Evolutionary conservation across 2,888 invertebrate genomes (phyloP).

Genomic region (Cheilosia impressa): DNA sequence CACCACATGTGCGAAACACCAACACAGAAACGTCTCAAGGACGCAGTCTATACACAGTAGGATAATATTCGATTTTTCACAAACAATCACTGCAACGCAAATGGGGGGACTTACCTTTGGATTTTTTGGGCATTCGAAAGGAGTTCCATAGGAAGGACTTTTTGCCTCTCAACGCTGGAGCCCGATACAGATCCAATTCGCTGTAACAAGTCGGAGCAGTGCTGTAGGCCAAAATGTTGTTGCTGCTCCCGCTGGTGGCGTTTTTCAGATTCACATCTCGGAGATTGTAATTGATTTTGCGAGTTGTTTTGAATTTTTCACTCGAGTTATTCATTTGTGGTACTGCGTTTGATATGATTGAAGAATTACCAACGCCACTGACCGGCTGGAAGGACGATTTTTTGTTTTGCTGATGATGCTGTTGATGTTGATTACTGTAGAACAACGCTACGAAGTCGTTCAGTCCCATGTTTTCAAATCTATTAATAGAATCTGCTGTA

Average conservation of each 20-base stretch:
- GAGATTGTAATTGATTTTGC: conserved; percentile 79
- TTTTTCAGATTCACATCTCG: conserved; percentile 79
- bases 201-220: conserved; percentile 77
- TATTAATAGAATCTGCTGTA: conserved; percentile 66
- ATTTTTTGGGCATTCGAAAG: conserved; percentile 82
- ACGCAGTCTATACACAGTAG: conserved; percentile 16
- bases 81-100: neutral
- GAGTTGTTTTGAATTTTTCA: conserved; percentile 67
- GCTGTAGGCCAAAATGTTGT: conserved; percentile 51
- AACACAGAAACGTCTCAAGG: conserved; percentile 53
- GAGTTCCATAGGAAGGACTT: conserved; percentile 83
- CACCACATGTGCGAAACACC: conserved; percentile 41
- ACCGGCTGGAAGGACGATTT: conserved; percentile 67
- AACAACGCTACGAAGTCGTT: conserved; percentile 83
- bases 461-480: conserved; percentile 80
- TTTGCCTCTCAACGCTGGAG: conserved; percentile 79
- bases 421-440: conserved; percentile 78
- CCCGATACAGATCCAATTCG: conserved; percentile 81
- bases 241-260: conserved; percentile 72
- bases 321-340: conserved; percentile 70
- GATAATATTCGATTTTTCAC: conserved; percentile 68
- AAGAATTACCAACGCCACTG: conserved; percentile 50
- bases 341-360: conserved; percentile 39
- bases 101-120: conserved; percentile 78
- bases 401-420: conserved; percentile 57